phyloP scores from a whole-genome alignment of 2,888 invertebrate species.

The Rhorus exstirpatorius region DNA sequence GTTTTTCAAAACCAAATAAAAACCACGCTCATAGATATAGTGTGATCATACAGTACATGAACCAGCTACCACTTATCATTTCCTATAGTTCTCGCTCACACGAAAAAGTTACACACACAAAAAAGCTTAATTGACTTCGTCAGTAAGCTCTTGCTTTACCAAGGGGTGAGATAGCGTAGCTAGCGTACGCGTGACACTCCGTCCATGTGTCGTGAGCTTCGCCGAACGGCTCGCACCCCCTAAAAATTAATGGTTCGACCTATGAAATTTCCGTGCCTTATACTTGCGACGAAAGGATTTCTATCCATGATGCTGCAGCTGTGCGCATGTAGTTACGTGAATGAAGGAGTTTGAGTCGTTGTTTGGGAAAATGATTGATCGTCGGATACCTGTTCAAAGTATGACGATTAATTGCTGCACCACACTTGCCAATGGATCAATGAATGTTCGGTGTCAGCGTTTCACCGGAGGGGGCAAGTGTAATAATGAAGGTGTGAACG shows the following conservation, averaged over 20 bases:
- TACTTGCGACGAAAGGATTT: neutral
- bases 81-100: neutral
- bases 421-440: too few relatives aligned
- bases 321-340: neutral
- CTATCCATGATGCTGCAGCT: neutral
- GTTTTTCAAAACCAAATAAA: too few relatives aligned
- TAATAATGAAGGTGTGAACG: too few relatives aligned
- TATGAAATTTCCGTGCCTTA: slow-evolving; percentile 68
- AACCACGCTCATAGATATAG: too few relatives aligned
- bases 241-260: slow-evolving; percentile 75
- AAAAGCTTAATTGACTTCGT: slow-evolving; percentile 83
- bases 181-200: slow-evolving; percentile 55
- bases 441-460: neutral
- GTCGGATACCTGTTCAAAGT: neutral
- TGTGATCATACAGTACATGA: neutral
- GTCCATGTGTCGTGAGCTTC: slow-evolving; percentile 41
- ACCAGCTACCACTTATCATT: neutral
- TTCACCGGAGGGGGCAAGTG: neutral
- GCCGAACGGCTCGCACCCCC: slow-evolving; percentile 43
- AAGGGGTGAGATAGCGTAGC: slow-evolving; percentile 71
- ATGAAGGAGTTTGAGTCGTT: neutral
- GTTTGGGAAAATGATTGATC: slow-evolving; percentile 22
- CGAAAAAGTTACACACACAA: slow-evolving; percentile 68
- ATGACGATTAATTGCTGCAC: neutral
- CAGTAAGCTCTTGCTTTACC: slow-evolving; percentile 75